Base-by-base conservation (phyloP, 2,888 invertebrate species). In the Rhabditoides inermis region DNA sequence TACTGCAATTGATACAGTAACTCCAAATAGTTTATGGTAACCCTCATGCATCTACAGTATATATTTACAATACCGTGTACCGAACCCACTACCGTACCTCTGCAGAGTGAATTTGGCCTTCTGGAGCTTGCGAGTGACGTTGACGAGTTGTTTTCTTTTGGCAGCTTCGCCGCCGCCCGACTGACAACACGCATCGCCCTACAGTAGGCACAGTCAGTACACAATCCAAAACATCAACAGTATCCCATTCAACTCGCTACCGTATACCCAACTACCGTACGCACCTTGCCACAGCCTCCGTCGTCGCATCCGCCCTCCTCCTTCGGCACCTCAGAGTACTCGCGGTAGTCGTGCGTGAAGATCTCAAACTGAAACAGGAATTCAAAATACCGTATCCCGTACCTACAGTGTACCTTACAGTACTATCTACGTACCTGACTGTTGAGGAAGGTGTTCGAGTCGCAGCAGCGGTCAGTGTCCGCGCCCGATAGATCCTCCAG, bases 301-400 rank as follows among this genome's bases (percentile, higher is more conserved):
- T 47, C 47, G 7, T 30, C 23, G 40, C 60, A 61, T 7, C 35
- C 41, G 3, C 56, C 49, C 18, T 55, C 53, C 2, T 42, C 50
- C 12, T 55, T 55, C 28, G 22, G n/a, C n/a, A n/a, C n/a, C n/a
- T n/a, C n/a, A n/a, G n/a, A n/a, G n/a, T n/a, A 30, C 41, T 63
- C 63, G 3, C 63, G 53, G 46, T 55, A 63, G 30, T 63, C 61
- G 26, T 63, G 63, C 2, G 55, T 61, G 49, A 63, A 63, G 28
- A 59, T 57, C 10, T 63, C 59, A 39, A 63, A 63, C 53, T 53
- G 42, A 36, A 49, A 53, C n/a, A 15, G 15, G 10, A n/a, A n/a
- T n/a, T n/a, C n/a, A n/a, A n/a, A n/a, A n/a, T n/a, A n/a, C n/a
- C n/a, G n/a, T n/a, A n/a, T n/a, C n/a, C n/a, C n/a, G n/a, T n/a